Evolutionary conservation across 2,113 vertebrate species (phyloP), one percentile per base, ranked within the genome.

Genomic region (Phaethornis superciliosus): DNA sequence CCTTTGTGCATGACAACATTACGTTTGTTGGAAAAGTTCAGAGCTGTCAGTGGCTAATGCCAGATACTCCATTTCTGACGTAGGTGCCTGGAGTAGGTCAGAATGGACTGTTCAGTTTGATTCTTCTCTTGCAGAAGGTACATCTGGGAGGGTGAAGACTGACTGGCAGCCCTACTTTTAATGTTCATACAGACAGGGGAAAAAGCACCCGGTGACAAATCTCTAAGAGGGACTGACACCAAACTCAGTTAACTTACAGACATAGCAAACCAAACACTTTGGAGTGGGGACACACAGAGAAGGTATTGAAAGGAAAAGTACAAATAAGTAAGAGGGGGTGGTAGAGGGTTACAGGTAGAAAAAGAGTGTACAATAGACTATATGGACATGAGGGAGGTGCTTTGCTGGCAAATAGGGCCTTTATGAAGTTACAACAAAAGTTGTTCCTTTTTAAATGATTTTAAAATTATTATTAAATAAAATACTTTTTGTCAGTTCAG

Each of bases 21-120:
- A 78, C 86, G 85, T 93, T 95, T 97, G 97, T 97, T 97, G 99
- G 99, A 99, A 99, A 99, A 99, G 99, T 99, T 99, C 99, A 99
- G 91, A 97, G 98, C 99, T 99, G 99, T 99, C 99, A 98, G 95
- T 96, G 97, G 98, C 97, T 97, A 99, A 98, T 99, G 98, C 98
- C 98, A 98, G 97, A 96, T 72, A 95, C 96, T 93, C 96, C 17
- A 5, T 74, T 89, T 60, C 94, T 95, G 92, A 95, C 90, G 67
- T 96, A 94, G 98, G 97, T 98, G 98, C 98, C 98, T 85, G 93
- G 86, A 95, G 96, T 37, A 94, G 96, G 95, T 96, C 96, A 95
- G 89, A 27, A 62, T 55, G 86, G 93, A 72, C 90, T 55, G 71
- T 9, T 33, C 40, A 28, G 42, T 64, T 75, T 46, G 37, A 93